Conservation (phyloP, 2,888 invertebrate genomes). For the Rhagium mordax region DNA sequence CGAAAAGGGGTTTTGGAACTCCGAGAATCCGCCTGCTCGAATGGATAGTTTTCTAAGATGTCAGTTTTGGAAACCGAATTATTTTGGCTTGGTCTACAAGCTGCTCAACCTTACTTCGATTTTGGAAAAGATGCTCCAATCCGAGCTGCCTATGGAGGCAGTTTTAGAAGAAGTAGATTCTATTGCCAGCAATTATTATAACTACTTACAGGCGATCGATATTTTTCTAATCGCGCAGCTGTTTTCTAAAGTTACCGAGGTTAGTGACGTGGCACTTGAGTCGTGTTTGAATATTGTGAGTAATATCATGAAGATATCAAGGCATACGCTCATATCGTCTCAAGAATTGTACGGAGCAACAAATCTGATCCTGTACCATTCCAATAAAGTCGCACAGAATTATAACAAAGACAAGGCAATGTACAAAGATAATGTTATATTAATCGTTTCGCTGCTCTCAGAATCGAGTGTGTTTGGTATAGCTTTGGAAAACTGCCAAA, state of each 20-base stretch:
- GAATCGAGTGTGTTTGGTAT: conserved; percentile 16
- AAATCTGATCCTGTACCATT: conserved; percentile 30
- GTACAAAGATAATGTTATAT: conserved; percentile 12
- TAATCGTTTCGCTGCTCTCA: conserved; percentile 19
- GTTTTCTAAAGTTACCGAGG: conserved; percentile 14
- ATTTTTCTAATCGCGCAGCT: conserved; percentile 20
- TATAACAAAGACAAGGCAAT: neutral
- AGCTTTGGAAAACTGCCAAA: conserved; percentile 4
- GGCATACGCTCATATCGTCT: conserved; percentile 29
- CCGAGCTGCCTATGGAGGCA: neutral
- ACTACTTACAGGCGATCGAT: conserved; percentile 10
- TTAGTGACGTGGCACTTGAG: conserved; percentile 8
- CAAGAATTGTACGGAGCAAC: conserved; percentile 32
- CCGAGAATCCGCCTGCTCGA: neutral
- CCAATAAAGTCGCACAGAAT: conserved; percentile 24
- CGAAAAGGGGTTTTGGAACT: conserved; percentile 21
- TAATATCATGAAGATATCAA: conserved; percentile 23
- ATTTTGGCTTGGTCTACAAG: conserved; percentile 5
- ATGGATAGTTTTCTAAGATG: neutral
- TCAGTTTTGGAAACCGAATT: conserved; percentile 18
- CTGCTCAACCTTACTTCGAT: conserved; percentile 9
- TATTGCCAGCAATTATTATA: conserved; percentile 2
- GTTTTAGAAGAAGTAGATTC: neutral
- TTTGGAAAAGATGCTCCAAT: neutral
- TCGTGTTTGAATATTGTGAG: conserved; percentile 15